phyloP scores from a whole-genome alignment of 2,797 vertebrate species.

The Brotula barbata region DNA sequence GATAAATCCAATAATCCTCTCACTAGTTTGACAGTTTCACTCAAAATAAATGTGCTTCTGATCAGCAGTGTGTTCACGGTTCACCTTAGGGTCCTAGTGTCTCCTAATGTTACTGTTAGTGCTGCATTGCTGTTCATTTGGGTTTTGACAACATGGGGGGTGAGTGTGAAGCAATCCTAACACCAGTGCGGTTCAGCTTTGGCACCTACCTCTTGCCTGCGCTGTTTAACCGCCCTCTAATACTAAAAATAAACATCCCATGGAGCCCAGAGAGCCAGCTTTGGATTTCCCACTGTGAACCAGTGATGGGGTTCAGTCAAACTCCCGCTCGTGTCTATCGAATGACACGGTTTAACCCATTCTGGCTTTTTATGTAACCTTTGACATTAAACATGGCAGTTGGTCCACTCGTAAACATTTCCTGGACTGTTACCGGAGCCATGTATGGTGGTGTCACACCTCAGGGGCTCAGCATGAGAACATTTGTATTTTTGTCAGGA shows the following conservation, averaged over 20 bases:
- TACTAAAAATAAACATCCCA: slow-evolving; percentile 65
- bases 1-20: too few species aligned
- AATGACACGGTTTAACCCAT: slow-evolving; percentile 58
- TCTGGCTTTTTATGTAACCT: slow-evolving; percentile 62
- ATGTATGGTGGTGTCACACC: slow-evolving; percentile 30
- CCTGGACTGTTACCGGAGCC: slow-evolving; percentile 46
- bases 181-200: slow-evolving; percentile 28
- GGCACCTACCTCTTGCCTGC: slow-evolving; percentile 33
- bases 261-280: slow-evolving; percentile 32
- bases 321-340: slow-evolving; percentile 40
- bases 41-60: slow-evolving; percentile 22
- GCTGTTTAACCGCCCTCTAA: slow-evolving; percentile 50
- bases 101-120: slow-evolving; percentile 37
- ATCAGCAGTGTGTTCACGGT: slow-evolving; percentile 25
- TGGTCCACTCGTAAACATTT: slow-evolving; percentile 56
- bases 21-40: slow-evolving; percentile 11
- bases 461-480: slow-evolving; percentile 41
- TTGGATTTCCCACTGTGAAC: slow-evolving; percentile 55
- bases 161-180: slow-evolving; percentile 37
- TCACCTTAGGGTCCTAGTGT: slow-evolving; percentile 20
- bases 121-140: slow-evolving; percentile 56
- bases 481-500: slow-evolving; percentile 54
- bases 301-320: slow-evolving; percentile 31
- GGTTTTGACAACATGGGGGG: slow-evolving; percentile 45
- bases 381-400: slow-evolving; percentile 55